Conservation (phyloP, 2,797 vertebrate species). For the Phoebastria nigripes region DNA sequence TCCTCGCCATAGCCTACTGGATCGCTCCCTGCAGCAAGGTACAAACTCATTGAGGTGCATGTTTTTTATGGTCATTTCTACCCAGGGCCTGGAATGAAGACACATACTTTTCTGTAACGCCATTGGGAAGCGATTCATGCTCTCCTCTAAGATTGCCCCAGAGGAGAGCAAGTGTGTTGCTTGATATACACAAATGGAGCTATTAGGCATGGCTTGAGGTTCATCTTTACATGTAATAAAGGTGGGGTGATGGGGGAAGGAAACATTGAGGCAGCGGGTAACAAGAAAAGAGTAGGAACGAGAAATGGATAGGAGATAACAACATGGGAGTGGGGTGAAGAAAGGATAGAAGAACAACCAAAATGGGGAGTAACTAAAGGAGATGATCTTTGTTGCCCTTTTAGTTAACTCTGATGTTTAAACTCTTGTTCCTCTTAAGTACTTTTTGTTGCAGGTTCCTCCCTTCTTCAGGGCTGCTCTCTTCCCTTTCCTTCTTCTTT, state of each 20-base stretch:
- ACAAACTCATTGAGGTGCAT: slow-evolving; percentile 49
- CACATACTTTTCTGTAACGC: background rate
- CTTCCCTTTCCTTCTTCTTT: background rate
- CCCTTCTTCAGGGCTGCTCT: background rate
- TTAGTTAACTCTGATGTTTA: background rate
- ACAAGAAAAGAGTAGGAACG: background rate
- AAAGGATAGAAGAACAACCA: background rate
- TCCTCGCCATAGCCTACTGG: slow-evolving; percentile 96
- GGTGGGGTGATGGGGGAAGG: background rate
- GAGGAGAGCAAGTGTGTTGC: background rate
- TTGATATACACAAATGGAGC: background rate
- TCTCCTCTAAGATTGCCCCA: background rate
- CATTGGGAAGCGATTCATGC: background rate
- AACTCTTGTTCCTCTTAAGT: background rate
- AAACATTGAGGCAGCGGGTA: background rate
- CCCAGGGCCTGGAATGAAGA: background rate
- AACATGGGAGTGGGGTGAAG: background rate
- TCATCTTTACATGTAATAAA: background rate
- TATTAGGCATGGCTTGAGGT: background rate
- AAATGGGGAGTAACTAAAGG: background rate
- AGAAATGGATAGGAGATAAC: background rate
- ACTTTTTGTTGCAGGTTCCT: background rate
- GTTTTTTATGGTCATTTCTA: background rate
- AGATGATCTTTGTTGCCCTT: background rate
- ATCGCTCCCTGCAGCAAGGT: slow-evolving; percentile 97